Evolutionary conservation across 2,113 vertebrate genomes (phyloP), one percentile per base, ranked within the genome.

Genomic region (Eurypyga helias): DNA sequence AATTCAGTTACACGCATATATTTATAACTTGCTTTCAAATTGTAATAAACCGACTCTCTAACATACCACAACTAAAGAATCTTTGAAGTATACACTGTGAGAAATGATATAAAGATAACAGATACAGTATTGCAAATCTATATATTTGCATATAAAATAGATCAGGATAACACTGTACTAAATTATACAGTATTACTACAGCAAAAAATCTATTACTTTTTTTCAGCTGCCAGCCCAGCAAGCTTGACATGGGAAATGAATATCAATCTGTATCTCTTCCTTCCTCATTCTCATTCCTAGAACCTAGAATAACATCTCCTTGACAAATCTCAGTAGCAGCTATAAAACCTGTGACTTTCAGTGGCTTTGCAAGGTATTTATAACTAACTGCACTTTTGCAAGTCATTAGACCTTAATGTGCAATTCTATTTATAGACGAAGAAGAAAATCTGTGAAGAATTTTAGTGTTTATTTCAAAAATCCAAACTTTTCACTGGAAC

Each of bases 51-150:
- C 6, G 1, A 89, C 77, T 60, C 20, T 78, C 55, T 67, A 65
- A 52, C 64, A 81, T 18, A 88, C 67, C 85, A 83, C 87, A 96
- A 94, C 75, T 83, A 29, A 96, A 66, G 29, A 73, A 77, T 69
- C 64, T 81, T 91, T 90, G 73, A 95, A 94, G 85, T 54, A 54
- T 23, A 75, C 51, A 58, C 80, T 93, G 92, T 93, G 91, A 96
- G 91, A 93, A 93, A 88, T 0, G 71, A 95, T 90, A 45, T 10
- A 89, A 80, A 88, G 87, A 85, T 96, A 93, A 85, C 52, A 82
- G 33, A 90, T 73, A 36, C 1, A 73, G 19, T 54, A 89, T 23
- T 91, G 41, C 54, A 86, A 79, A 79, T 85, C n/a, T n/a, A 83
- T 5, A 24, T 60, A 89, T 92, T 92, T 96, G 67, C 93, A 96